Evolutionary conservation across 2,888 invertebrate genomes (phyloP).

Genomic region (Apoderus coryli): DNA sequence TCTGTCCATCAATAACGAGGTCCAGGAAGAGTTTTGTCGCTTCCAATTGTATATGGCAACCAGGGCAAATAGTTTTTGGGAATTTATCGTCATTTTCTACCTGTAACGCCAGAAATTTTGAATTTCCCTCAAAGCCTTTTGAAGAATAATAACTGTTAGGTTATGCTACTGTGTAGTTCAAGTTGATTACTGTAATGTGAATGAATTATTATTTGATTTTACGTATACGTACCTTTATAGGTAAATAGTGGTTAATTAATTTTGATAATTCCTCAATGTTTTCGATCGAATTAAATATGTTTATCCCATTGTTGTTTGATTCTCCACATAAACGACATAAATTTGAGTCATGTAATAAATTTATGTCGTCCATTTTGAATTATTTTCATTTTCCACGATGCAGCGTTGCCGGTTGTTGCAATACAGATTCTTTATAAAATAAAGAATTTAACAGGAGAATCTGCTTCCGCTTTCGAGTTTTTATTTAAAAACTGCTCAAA

Average conservation of each 20-base stretch:
- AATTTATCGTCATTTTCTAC: constrained; percentile 52
- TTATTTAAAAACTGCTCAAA: no score
- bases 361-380: constrained; percentile 26
- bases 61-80: constrained; percentile 60
- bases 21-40: constrained; percentile 61
- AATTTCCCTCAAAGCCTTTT: constrained; percentile 22
- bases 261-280: constrained; percentile 46
- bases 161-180: constrained; percentile 21
- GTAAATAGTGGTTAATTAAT: constrained; percentile 58
- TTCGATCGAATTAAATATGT: constrained; percentile 43
- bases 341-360: constrained; percentile 47
- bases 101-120: constrained; percentile 33
- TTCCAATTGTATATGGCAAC: constrained; percentile 61
- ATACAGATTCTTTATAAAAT: no score
- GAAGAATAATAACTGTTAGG: constrained; percentile 11
- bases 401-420: no score
- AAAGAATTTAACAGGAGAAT: no score
- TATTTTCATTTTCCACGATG: no score
- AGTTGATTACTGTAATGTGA: constrained; percentile 23
- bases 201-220: no score
- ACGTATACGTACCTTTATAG: constrained; percentile 62
- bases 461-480: no score
- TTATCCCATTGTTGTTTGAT: constrained; percentile 53
- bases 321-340: constrained; percentile 65
- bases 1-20: constrained; percentile 55